Percentiles rank a stretch among this genome's conserved stretches.
These are phyloP conservation scores for Coregonus suidteri DNA, from an alignment of 2,797 vertebrate genomes.

Conservation along the genomic window DNA sequence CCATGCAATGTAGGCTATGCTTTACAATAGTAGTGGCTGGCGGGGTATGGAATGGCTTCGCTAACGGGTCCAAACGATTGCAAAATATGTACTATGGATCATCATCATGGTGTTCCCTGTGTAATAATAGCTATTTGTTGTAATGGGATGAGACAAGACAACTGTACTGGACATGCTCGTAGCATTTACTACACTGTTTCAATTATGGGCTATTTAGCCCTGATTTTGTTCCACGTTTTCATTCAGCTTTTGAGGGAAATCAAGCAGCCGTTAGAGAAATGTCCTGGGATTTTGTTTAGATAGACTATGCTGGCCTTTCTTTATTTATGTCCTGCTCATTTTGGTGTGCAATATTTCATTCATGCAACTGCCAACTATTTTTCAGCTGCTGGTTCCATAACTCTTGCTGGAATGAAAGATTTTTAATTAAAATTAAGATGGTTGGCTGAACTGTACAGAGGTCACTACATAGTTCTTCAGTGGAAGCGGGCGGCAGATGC, in stretches of 20 bases:
- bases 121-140: conserved; percentile 12
- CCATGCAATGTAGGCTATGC: background rate
- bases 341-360: conserved; percentile 66
- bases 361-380: conserved; percentile 65
- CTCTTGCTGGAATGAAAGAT: conserved; percentile 71
- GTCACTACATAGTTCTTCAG: conserved; percentile 65
- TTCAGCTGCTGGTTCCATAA: conserved; percentile 64
- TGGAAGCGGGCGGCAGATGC: conserved; percentile 34
- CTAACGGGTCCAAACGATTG: background rate
- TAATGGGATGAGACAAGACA: conserved; percentile 17
- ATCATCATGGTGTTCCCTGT: background rate
- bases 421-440: conserved; percentile 78
- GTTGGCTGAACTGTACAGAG: conserved; percentile 65
- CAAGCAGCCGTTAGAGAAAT: conserved; percentile 10
- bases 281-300: conserved; percentile 61
- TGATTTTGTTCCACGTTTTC: conserved; percentile 5
- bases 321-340: conserved; percentile 69
- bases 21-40: background rate
- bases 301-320: conserved; percentile 43
- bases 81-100: background rate
- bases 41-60: background rate
- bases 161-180: conserved; percentile 16
- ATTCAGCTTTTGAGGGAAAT: conserved; percentile 20
- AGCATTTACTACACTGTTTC: background rate
- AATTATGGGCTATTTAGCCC: background rate